Conservation (phyloP, 2,888 invertebrate genomes). For the Esperia sulphurella region DNA sequence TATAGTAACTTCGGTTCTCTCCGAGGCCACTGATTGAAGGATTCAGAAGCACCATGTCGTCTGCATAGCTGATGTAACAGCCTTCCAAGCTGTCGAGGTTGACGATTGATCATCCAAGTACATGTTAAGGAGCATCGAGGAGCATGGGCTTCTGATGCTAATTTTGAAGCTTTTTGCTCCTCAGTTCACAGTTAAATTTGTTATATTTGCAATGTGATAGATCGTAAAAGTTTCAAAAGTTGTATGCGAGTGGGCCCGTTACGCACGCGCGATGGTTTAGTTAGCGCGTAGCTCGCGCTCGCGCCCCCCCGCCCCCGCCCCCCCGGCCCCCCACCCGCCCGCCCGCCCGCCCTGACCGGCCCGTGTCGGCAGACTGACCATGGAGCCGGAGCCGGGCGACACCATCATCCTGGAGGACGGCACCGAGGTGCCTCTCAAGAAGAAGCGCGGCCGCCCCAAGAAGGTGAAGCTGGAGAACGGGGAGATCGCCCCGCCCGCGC, state of each 20-base stretch:
- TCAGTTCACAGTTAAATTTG: too few species aligned
- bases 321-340: neutral
- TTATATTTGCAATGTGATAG: too few species aligned
- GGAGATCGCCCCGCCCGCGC: conserved; percentile 79
- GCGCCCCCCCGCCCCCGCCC: neutral
- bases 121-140: too few species aligned
- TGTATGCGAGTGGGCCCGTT: neutral
- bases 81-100: too few species aligned
- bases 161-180: too few species aligned
- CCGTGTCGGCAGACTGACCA: conserved; percentile 55
- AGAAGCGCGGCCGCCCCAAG: conserved; percentile 94
- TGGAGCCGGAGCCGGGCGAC: conserved; percentile 75
- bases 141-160: too few species aligned
- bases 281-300: neutral
- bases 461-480: conserved; percentile 86
- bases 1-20: too few species aligned
- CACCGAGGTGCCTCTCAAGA: conserved; percentile 86
- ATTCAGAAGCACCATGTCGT: too few species aligned
- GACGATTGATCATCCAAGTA: too few species aligned
- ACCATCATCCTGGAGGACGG: conserved; percentile 80
- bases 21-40: too few species aligned
- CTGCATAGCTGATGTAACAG: too few species aligned
- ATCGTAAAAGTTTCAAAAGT: too few species aligned
- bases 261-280: neutral
- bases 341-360: neutral